Evolutionary conservation across 2,113 vertebrate genomes (phyloP).

Genomic region (Microtus oregoni): DNA sequence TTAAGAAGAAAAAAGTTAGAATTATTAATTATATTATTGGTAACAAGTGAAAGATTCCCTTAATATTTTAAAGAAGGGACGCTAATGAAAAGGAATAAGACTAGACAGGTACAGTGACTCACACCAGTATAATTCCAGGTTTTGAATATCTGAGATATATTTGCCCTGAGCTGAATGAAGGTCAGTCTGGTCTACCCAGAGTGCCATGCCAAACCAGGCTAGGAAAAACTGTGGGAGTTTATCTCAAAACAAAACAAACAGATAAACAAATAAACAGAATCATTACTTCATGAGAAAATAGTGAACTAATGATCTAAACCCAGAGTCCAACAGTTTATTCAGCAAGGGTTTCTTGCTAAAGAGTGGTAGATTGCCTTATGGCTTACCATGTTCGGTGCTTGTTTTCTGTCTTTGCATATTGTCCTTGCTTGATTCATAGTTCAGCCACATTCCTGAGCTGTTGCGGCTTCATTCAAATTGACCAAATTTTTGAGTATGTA

Average conservation of each 20-base stretch:
- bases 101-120: background rate
- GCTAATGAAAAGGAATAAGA: background rate
- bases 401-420: background rate
- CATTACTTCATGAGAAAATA: background rate
- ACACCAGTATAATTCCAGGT: background rate
- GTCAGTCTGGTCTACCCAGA: background rate
- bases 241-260: too few species aligned
- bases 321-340: background rate
- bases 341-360: background rate
- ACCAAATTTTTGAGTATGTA: background rate
- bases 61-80: background rate
- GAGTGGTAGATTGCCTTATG: background rate
- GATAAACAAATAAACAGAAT: background rate
- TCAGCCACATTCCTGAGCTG: background rate
- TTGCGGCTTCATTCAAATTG: slow-evolving; percentile 5
- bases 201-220: background rate
- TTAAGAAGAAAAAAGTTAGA: background rate
- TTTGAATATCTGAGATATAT: accelerated
- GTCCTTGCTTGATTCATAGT: background rate
- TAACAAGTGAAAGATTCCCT: background rate
- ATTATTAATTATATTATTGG: background rate
- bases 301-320: background rate
- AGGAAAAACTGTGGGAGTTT: background rate
- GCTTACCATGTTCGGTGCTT: background rate
- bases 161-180: background rate